Base-by-base conservation (phyloP, 1,140 invertebrate genomes). In the Drosophila sulfurigaster region DNA sequence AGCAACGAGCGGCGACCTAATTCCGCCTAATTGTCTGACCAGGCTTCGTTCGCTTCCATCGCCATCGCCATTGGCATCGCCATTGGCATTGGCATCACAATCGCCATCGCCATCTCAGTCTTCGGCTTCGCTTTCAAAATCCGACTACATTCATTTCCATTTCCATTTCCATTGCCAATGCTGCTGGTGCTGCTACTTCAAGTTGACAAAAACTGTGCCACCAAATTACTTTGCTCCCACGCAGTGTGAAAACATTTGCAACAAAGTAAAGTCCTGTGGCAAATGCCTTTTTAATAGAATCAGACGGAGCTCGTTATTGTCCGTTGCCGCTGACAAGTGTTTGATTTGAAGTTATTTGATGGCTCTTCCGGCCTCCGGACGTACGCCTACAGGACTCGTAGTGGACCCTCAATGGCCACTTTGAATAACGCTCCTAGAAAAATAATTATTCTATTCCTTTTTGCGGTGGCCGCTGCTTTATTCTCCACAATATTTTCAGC, bases 261-360 rank as follows among this genome's bases (percentile, higher is more conserved):
- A 20, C 13, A 6, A 11, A 30, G 8, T 3, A 52, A 46, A 10
- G 16, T 43, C 46, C 60, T 70, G 64, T 52, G 35, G 62, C 66
- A 85, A 83, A 85, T 85, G 75, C 81, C 45, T 75, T 86, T 85
- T 86, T 85, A 85, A 85, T 85, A 85, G 66, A 64, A 63, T 62
- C 59, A 62, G 45, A 70, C 75, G 51, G 30, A 1, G 28, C 32
- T 28, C 28, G 58, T n/a, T 46, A 3, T 6, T 63, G 25, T 70
- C 20, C 20, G n/a, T 64, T 10, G 16, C 10, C 35, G n/a, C 46
- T 30, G 57, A 67, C 69, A 86, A 86, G 66, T 66, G 59, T 72
- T 79, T 87, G 82, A 85, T 85, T 81, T 82, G 82, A 85, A 85
- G 72, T 85, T 85, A 85, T 85, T 79, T 68, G 52, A 86, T 68